Evolutionary conservation across 1,140 invertebrate species (phyloP), one percentile per base, ranked within the genome.

Genomic region (Arion vulgaris): DNA sequence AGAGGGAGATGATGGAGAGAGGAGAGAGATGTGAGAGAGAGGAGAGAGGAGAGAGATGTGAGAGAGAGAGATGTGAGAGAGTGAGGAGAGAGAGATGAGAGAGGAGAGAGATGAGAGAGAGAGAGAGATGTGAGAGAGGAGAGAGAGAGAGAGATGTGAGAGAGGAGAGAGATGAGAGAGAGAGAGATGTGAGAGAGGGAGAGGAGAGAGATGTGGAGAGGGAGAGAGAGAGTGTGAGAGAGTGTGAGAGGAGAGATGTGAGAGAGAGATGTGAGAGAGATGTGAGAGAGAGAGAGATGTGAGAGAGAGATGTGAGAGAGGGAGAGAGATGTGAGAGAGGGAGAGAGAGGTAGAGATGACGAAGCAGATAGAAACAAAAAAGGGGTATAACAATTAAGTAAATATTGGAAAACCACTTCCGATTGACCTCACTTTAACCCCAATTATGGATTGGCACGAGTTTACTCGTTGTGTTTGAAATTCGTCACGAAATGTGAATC

Each of bases 111-210:
- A 13, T 9, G 38, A 34, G 13, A 71, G 68, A 32, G 32, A 71
- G 32, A 71, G 32, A 71, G 17, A 39, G 15, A 34, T n/a, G n/a
- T n/a, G n/a, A n/a, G n/a, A n/a, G n/a, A n/a, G n/a, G 62, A 68
- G 62, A 68, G 62, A 68, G 62, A 68, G 62, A 28, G 62, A 68
- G 62, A 34, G 62, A 28, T 9, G n/a, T n/a, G n/a, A n/a, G n/a
- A n/a, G n/a, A n/a, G n/a, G n/a, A 68, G 32, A 68, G 62, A 68
- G 62, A 34, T 9, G 62, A 28, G 62, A 34, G 62, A 68, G 4
- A 68, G 26, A 28, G 26, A 68, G 62, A 68, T 9, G n/a, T n/a
- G n/a, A 68, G 62, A 68, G 62, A 28, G 5, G 23, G 41, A 45
- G 5, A 45, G n/a, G 41, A 45, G 41, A 45, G 41, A 45, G 41